Conservation (phyloP, 2,113 vertebrate genomes). For the Corapipo altera region DNA sequence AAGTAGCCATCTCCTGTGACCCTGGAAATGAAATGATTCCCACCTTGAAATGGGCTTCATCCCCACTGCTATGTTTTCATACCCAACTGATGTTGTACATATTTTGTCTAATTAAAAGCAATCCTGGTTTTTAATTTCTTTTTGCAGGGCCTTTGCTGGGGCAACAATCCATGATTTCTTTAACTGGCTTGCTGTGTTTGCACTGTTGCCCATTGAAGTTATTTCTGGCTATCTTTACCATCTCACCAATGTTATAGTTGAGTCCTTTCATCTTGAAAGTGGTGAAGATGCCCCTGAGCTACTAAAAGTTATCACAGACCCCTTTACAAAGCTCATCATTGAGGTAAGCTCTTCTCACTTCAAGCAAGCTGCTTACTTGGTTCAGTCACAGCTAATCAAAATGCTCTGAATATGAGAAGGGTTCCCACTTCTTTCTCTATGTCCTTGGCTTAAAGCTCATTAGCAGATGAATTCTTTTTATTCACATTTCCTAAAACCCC, state of each 20-base stretch:
- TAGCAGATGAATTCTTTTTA: background rate
- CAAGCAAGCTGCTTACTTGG: background rate
- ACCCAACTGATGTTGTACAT: background rate
- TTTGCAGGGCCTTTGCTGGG: conserved; percentile 87
- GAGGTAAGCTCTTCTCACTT: conserved; percentile 76
- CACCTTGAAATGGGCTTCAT: background rate
- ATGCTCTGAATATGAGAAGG: background rate
- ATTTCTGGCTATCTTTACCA: conserved; percentile 83
- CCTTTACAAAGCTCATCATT: conserved; percentile 90
- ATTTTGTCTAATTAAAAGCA: background rate
- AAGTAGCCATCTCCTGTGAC: background rate
- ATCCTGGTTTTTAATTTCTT: background rate
- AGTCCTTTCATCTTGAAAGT: conserved; percentile 82
- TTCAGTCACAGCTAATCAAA: background rate
- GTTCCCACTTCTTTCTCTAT: background rate
- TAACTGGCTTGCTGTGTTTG: conserved; percentile 93
- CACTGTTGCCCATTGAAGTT: conserved; percentile 87
- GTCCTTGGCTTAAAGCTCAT: background rate
- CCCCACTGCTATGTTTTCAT: background rate
- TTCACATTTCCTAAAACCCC: background rate
- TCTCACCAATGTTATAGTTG: conserved; percentile 81
- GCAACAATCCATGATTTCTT: conserved; percentile 97
- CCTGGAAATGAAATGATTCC: background rate
- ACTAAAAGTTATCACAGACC: conserved; percentile 95
- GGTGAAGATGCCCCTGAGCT: conserved; percentile 90